phyloP scores from a whole-genome alignment of 2,113 vertebrate species.

The Meriones unguiculatus region DNA sequence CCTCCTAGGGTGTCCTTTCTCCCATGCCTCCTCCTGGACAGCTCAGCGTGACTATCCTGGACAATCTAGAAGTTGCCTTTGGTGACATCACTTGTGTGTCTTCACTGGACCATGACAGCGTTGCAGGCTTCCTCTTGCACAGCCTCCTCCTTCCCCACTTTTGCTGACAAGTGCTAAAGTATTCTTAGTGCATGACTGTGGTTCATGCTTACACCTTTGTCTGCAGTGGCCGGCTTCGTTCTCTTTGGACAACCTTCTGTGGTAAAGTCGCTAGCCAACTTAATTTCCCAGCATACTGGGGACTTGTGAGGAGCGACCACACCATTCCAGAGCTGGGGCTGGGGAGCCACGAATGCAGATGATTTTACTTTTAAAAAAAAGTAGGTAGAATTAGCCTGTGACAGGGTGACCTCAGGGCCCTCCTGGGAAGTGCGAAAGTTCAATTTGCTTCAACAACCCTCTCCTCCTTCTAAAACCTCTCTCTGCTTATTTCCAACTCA shows the following conservation, averaged over 20 bases:
- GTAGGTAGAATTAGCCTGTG: neutral
- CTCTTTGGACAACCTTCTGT: neutral
- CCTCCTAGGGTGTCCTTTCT: neutral
- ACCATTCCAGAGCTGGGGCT: neutral
- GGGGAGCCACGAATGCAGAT: neutral
- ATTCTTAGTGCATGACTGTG: neutral
- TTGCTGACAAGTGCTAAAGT: neutral
- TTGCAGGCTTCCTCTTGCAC: neutral
- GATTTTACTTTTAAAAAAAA: neutral
- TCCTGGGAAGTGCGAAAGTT: neutral
- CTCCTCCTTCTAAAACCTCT: neutral
- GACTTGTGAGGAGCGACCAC: neutral
- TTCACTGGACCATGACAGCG: neutral
- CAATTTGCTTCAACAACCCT: neutral
- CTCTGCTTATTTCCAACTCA: neutral
- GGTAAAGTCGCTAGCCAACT: neutral
- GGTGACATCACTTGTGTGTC: neutral
- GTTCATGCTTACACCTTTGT: neutral
- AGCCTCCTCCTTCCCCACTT: neutral
- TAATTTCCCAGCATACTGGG: neutral
- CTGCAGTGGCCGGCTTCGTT: neutral
- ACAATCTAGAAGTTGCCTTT: neutral
- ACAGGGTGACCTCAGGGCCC: neutral
- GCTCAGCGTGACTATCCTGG: neutral
- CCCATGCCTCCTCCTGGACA: neutral